Evolutionary conservation across 2,888 invertebrate genomes (phyloP).

Genomic region (Salticus scenicus): DNA sequence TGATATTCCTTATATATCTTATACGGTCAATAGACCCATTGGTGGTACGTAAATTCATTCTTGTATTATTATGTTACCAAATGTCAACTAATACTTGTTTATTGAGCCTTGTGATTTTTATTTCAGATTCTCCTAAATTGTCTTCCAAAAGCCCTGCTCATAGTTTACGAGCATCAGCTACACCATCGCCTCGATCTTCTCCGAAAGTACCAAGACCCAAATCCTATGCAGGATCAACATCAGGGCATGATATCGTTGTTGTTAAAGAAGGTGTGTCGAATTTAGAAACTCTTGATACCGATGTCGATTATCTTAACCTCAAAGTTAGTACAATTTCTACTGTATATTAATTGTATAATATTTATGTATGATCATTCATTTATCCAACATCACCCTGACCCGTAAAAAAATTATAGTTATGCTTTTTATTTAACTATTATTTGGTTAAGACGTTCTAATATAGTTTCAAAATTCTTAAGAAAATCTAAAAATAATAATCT

Average conservation of each 20-base stretch:
- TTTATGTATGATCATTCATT: too few relatives aligned
- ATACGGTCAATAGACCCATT: conserved; percentile 90
- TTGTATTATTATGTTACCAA: background rate
- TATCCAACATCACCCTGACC: too few relatives aligned
- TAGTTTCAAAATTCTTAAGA: too few relatives aligned
- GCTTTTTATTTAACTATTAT: too few relatives aligned
- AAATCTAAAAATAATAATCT: too few relatives aligned
- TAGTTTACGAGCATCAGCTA: conserved; percentile 70
- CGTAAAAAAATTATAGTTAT: too few relatives aligned
- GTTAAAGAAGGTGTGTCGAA: conserved; percentile 84
- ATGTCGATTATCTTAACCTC: conserved; percentile 84
- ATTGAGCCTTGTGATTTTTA: background rate
- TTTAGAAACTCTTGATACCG: conserved; percentile 82
- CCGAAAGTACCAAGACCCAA: conserved; percentile 71
- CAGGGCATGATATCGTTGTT: conserved; percentile 83
- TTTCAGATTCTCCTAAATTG: conserved; percentile 86
- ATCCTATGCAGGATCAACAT: conserved; percentile 70
- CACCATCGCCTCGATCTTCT: conserved; percentile 71
- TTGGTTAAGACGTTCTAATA: too few relatives aligned
- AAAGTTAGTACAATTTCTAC: conserved; percentile 77
- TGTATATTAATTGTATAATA: too few relatives aligned
- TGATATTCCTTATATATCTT: conserved; percentile 92
- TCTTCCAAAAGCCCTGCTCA: conserved; percentile 73
- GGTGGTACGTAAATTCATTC: conserved; percentile 79
- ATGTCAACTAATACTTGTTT: background rate